A percentile compares a stretch with the other conserved stretches of the same genome.
These are phyloP conservation scores for Drosophila tropicalis DNA, from an alignment of 1,140 invertebrate genomes.

Conservation along the genomic window DNA sequence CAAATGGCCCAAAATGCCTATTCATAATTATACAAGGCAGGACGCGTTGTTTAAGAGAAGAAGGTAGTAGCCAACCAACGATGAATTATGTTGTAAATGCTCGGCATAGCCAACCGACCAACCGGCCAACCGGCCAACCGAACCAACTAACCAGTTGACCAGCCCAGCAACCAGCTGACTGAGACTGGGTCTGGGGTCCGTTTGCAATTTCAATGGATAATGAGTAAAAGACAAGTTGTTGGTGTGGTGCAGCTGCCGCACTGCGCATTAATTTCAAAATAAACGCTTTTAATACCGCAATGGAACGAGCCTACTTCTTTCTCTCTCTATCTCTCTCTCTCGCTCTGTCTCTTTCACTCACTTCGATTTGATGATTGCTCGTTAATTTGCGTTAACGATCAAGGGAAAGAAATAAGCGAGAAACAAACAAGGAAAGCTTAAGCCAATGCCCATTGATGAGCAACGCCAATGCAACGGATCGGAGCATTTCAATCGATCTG, in stretches of 20 bases:
- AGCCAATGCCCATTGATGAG: conserved; percentile 44
- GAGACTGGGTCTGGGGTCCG: conserved; percentile 9
- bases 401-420: conserved; percentile 19
- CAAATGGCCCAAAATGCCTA: conserved; percentile 61
- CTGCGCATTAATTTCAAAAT: conserved; percentile 77
- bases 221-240: conserved; percentile 71
- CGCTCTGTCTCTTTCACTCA: conserved; percentile 35
- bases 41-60: background rate
- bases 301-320: conserved; percentile 16
- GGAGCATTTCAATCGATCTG: conserved; percentile 47
- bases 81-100: conserved; percentile 82
- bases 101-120: conserved; percentile 46
- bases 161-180: conserved; percentile 17
- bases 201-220: conserved; percentile 75
- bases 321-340: background rate
- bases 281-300: conserved; percentile 61
- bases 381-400: conserved; percentile 83
- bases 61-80: conserved; percentile 17
- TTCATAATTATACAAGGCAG: conserved; percentile 68
- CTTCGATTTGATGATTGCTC: conserved; percentile 82
- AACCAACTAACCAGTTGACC: conserved; percentile 1
- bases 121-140: conserved; percentile 18
- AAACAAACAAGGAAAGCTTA: conserved; percentile 69
- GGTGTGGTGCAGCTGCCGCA: conserved; percentile 52
- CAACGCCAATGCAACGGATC: background rate